Evolutionary conservation across 2,888 invertebrate species (phyloP), one percentile per base, ranked within the genome.

Genomic region (Lordiphosa andalusiaca): DNA sequence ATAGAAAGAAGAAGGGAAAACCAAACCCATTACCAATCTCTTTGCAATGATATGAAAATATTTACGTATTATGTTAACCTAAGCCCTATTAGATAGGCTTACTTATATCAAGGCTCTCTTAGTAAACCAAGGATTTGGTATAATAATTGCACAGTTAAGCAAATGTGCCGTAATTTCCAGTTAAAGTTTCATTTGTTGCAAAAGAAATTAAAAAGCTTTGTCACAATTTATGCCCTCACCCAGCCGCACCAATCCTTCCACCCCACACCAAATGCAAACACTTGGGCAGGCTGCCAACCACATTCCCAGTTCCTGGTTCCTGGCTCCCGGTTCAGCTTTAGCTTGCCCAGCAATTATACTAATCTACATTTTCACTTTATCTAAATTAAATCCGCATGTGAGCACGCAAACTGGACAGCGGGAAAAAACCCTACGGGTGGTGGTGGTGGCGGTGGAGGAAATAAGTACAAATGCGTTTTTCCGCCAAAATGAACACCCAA

Each of bases 361-460:
- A 75, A 80, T 78, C 71, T 67, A 75, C 66, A 67, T 56, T 54
- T 67, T 55, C 64, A 59, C 68, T 83, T 80, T 70, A 71, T 77
- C 81, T 67, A 75, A 70, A 80, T 83, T 49, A 83, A 75, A 67
- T 65, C 44, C 73, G 67, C 76, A 72, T 69, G 63, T 66, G 65
- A 72, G 61, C 52, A 58, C 58, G 73, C 70, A 67, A 65, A 70
- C 60, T 53, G 59, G 30, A 38, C 52, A 19, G 21, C 19, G 25
- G 41, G 6, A 51, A n/a, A n/a, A n/a, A n/a, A n/a, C n/a, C n/a
- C n/a, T n/a, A n/a, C n/a, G n/a, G n/a, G n/a, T n/a, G n/a, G n/a
- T n/a, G n/a, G n/a, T n/a, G n/a, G 39, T n/a, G 33, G 41, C 44
- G 54, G 38, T 23, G 1, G 23, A 1, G 36, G 25, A 59, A 59